Evolutionary conservation across 2,888 invertebrate species (phyloP), one percentile per base, ranked within the genome.

Genomic region (Cataglyphis albicans): DNA sequence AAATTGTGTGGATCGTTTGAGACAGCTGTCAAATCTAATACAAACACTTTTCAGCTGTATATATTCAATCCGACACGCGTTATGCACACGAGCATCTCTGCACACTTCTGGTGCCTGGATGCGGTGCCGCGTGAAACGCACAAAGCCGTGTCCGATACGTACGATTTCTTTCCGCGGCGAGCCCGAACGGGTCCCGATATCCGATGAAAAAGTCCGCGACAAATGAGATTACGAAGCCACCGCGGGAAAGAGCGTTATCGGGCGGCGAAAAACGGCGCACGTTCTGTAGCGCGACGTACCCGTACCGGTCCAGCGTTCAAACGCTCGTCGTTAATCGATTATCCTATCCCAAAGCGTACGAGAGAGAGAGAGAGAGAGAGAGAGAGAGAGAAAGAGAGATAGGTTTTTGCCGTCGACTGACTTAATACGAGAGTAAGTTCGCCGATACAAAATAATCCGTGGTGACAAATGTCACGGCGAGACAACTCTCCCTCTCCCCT

Each of bases 211-310:
- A 81, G 81, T 80, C 67, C 81, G 81, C 81, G 85, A 86, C 84
- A 87, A 89, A 89, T 88, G 84, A 87, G 87, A 89, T 89, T 89
- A 88, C 89, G 81, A 84, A 64, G 38, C 87, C 74, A 87, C 41
- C 74, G 73, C 68, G 29, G 7, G 55, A 21, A 83, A 81, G 84
- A 81, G 29, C 84, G 85, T 88, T 89, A 87, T 87, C 84, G 82
- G 82, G 64, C 75, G 68, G 70, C 82, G 83, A 73, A 52, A 75
- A 87, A 83, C 86, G 86, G 82, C 48, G 84, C 84, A 64, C 38
- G 67, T 78, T 57, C 44, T 68, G 25, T 76, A 67, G 64, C 63
- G 70, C 57, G 78, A 86, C 74, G 65, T 70, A 55, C 63, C 70
- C 86, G 70, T 73, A 55, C 55, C 70, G 87, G 76, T 74, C 82